Percentiles rank a stretch among this genome's conserved stretches.
Evolutionary conservation across 1,140 invertebrate genomes (phyloP).

Genomic region (Phthorimaea operculella): DNA sequence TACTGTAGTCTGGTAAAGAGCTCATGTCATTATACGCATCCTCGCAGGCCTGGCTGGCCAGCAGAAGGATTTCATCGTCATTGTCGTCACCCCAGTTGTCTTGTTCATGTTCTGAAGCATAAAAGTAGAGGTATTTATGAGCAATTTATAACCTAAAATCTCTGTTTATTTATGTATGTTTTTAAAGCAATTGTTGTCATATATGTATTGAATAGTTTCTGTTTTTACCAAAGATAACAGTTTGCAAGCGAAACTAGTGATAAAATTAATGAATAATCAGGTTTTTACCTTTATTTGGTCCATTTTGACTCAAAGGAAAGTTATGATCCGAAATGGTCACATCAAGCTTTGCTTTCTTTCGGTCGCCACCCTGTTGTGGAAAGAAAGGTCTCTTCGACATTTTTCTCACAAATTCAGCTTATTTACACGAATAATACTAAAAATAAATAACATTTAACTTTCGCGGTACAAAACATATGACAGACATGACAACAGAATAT

Average conservation of each 20-base stretch:
- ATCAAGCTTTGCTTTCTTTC: constrained; percentile 53
- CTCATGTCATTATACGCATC: constrained; percentile 33
- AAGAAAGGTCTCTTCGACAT: constrained; percentile 52
- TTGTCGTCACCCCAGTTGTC: constrained; percentile 55
- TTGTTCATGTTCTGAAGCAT: constrained; percentile 22
- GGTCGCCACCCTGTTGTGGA: constrained; percentile 40
- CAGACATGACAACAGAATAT: too few relatives aligned
- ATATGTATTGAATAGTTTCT: not conserved
- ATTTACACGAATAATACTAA: constrained; percentile 6
- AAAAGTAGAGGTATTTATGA: not conserved
- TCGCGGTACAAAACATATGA: constrained; percentile 5
- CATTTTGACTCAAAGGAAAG: constrained; percentile 54
- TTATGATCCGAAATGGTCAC: constrained; percentile 51
- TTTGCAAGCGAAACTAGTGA: not conserved
- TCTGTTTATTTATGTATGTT: constrained; percentile 6
- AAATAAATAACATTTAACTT: constrained; percentile 7
- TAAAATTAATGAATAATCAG: not conserved
- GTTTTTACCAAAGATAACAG: not conserved
- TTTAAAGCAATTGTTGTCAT: not conserved
- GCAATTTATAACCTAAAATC: constrained; percentile 12
- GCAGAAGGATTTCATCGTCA: constrained; percentile 57
- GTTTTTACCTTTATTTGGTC: constrained; percentile 33
- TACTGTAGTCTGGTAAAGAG: constrained; percentile 40
- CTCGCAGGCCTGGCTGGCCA: constrained; percentile 60
- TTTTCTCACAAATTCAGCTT: constrained; percentile 11